These are phyloP conservation scores for Dorcus parallelipipedus DNA, from an alignment of 2,888 invertebrate genomes.

Conservation along the genomic window DNA sequence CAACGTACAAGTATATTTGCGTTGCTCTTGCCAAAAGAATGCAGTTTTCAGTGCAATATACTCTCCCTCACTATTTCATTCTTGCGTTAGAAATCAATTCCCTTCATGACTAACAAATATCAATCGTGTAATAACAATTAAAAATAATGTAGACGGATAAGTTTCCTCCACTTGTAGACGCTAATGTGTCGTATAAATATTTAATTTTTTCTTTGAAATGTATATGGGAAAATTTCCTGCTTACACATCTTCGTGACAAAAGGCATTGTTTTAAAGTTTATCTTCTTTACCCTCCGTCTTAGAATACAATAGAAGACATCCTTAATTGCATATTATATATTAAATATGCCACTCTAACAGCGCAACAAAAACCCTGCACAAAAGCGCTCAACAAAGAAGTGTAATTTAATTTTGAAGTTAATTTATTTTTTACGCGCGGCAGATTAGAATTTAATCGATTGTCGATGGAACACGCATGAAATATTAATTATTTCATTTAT, in stretches of 20 bases:
- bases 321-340: conserved; percentile 44
- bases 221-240: conserved; percentile 32
- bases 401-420: conserved; percentile 26
- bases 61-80: too few species aligned
- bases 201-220: not conserved
- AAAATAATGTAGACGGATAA: too few species aligned
- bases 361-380: conserved; percentile 32
- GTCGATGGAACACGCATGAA: conserved; percentile 27
- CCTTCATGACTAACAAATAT: too few species aligned
- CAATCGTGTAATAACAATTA: too few species aligned
- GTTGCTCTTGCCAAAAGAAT: too few species aligned
- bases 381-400: conserved; percentile 27
- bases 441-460: conserved; percentile 29
- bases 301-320: conserved; percentile 38
- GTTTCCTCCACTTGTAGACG: too few species aligned
- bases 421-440: conserved; percentile 26
- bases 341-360: conserved; percentile 40
- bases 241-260: conserved; percentile 37
- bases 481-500: conserved; percentile 33
- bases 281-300: conserved; percentile 36
- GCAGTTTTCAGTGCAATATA: too few species aligned
- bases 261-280: conserved; percentile 42
- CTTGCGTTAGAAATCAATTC: too few species aligned
- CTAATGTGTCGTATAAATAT: not conserved
- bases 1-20: too few species aligned